phyloP scores from a whole-genome alignment of 2,113 vertebrate genomes.

The Ondatra zibethicus region DNA sequence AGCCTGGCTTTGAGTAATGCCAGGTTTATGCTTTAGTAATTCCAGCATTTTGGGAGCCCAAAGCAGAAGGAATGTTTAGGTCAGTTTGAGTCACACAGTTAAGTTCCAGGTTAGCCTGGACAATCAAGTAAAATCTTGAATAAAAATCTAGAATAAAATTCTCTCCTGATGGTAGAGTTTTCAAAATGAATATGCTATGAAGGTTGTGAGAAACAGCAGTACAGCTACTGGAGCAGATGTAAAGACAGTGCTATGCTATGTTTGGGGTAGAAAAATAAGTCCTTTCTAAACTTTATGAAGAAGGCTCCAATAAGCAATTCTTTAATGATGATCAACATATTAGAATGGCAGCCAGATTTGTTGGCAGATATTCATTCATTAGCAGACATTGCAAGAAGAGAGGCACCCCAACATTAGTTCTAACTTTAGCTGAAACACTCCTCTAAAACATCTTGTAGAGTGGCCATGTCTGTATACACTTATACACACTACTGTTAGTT shows the following conservation, averaged over 20 bases:
- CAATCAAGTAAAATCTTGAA: background rate
- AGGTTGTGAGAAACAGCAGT: slow-evolving; percentile 80
- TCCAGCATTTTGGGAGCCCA: background rate
- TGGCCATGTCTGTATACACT: slow-evolving; percentile 98
- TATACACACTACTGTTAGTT: slow-evolving; percentile 97
- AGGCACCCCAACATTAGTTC: slow-evolving; percentile 98
- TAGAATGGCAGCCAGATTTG: slow-evolving; percentile 78
- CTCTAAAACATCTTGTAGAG: slow-evolving; percentile 96
- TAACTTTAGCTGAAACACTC: slow-evolving; percentile 98
- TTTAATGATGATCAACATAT: slow-evolving; percentile 98
- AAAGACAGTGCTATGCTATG: slow-evolving; percentile 92
- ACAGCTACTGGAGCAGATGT: slow-evolving; percentile 97
- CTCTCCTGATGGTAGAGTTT: background rate
- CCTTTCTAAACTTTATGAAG: slow-evolving; percentile 97
- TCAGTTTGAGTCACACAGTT: background rate
- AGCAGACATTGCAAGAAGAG: slow-evolving; percentile 96
- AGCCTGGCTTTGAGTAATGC: background rate
- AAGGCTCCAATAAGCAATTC: slow-evolving; percentile 98
- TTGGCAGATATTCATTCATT: slow-evolving; percentile 84
- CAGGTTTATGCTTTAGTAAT: background rate
- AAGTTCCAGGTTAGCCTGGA: background rate
- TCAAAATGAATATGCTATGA: background rate
- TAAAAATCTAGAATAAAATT: too few species aligned
- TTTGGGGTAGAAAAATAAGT: slow-evolving; percentile 99
- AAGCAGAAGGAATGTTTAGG: background rate